Evolutionary conservation across 2,113 vertebrate species (phyloP).

Genomic region (Leucosticte australis): DNA sequence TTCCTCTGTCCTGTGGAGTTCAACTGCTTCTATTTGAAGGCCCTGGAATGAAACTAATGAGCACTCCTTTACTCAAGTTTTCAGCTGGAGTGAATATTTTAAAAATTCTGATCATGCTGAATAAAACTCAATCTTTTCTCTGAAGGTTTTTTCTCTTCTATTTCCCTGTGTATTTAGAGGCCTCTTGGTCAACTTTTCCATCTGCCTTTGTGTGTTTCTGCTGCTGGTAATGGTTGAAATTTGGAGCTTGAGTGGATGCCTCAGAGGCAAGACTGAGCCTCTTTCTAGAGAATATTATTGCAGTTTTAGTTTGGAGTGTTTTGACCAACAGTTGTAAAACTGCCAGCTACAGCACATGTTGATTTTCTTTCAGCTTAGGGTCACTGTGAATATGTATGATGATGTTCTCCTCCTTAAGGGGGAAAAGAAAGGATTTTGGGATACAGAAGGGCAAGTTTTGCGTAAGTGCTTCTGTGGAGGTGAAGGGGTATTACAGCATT

Average conservation of each 20-base stretch:
- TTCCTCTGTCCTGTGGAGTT: background rate
- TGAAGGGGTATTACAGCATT: background rate
- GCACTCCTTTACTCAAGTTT: background rate
- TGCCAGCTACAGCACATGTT: background rate
- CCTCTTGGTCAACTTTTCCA: background rate
- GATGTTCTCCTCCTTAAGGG: background rate
- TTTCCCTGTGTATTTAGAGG: background rate
- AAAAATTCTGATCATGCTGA: background rate
- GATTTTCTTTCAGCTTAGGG: background rate
- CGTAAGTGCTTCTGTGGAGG: background rate
- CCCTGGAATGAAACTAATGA: background rate
- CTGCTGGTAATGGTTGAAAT: background rate
- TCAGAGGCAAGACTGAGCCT: background rate
- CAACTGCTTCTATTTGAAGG: background rate
- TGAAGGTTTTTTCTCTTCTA: background rate
- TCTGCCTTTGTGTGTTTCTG: background rate
- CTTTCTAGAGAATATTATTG: background rate
- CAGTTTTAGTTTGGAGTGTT: background rate
- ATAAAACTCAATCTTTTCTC: background rate
- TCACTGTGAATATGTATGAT: background rate
- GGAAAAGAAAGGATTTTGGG: background rate
- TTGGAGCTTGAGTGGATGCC: fast-evolving
- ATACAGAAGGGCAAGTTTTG: background rate
- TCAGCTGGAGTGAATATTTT: background rate
- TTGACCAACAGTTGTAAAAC: background rate